A percentile compares a stretch with the other conserved stretches of the same genome.
Conservation (phyloP, 2,888 invertebrate species). For the Ormyrus rosae region DNA sequence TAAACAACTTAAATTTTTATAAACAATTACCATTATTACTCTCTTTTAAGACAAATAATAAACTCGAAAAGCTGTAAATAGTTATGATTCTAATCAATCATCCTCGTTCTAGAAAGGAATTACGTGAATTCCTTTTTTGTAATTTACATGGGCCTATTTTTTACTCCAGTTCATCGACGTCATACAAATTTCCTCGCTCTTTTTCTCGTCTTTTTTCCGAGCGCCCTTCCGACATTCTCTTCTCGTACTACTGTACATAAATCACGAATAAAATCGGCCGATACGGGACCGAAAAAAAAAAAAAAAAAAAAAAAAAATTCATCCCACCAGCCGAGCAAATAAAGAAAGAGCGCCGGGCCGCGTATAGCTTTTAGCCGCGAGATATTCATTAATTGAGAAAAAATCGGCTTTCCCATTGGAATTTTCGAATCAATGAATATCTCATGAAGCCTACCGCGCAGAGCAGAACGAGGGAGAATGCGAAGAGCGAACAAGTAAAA, state of each 20-base stretch:
- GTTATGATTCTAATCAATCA: no score
- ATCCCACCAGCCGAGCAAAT: slow-evolving; percentile 6
- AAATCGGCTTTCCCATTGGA: slow-evolving; percentile 30
- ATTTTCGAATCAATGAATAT: slow-evolving; percentile 42
- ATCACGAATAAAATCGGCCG: slow-evolving; percentile 26
- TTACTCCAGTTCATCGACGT: no score
- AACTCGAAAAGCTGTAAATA: no score
- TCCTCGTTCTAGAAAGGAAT: not conserved
- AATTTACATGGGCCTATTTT: no score
- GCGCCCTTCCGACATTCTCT: not conserved
- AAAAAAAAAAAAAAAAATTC: slow-evolving; percentile 29
- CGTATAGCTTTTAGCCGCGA: slow-evolving; percentile 31
- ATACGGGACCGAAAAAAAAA: not conserved
- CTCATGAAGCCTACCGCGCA: not conserved
- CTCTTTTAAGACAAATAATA: no score
- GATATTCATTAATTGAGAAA: slow-evolving; percentile 41
- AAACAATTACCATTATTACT: no score
- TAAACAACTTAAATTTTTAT: no score
- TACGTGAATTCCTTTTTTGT: not conserved
- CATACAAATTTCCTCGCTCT: not conserved
- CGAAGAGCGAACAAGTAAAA: slow-evolving; percentile 4
- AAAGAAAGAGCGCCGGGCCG: slow-evolving; percentile 4
- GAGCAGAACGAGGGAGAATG: not conserved
- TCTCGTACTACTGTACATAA: not conserved
- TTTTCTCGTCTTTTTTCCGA: not conserved